Evolutionary conservation across 1,140 invertebrate genomes (phyloP), one percentile per base, ranked within the genome.

Genomic region (Drosophila albomicans): DNA sequence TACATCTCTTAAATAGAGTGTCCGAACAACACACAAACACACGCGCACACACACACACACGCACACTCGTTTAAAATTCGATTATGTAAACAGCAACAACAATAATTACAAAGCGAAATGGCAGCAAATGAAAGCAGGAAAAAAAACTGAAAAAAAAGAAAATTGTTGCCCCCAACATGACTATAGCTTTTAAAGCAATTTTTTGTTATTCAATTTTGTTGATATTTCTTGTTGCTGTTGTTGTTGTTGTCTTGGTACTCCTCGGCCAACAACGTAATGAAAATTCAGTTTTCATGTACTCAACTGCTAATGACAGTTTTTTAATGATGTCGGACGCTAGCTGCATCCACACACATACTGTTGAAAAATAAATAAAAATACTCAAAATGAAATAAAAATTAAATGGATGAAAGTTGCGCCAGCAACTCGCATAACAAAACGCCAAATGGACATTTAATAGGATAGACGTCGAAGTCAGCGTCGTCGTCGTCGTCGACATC

Each of bases 291-390:
- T 89, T 79, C 85, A 85, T 89, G 81, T 90, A 81, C 81, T 85
- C 84, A 88, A 84, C 85, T 89, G 85, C 85, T 89, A 89, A 89
- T 89, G 85, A 89, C 85, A 89, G 85, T 89, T 89, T 89, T 88
- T 89, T 90, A 89, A 89, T 89, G 85, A 90, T 85, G 81, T 89
- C 89, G 70, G 78, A 80, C 75, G 77, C 79, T 77, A 30, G 66
- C 69, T 67, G 63, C 57, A 64, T 38, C 7, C 10, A 35, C 43
- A 70, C 43, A 57, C 11, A 56, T 13, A 41, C 13, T 5, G 43
- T 25, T 15, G 16, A 54, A 28, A 35, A 70, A n/a, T 61, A 59
- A 59, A 8, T 28, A 51, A 30, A 57, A 35, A 46, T 54, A n/a
- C 58, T 38, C 32, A 52, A 30, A 56, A 75, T 57, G 65, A 32